Conservation (phyloP, 2,797 vertebrate genomes). For the Anas bahamensis region DNA sequence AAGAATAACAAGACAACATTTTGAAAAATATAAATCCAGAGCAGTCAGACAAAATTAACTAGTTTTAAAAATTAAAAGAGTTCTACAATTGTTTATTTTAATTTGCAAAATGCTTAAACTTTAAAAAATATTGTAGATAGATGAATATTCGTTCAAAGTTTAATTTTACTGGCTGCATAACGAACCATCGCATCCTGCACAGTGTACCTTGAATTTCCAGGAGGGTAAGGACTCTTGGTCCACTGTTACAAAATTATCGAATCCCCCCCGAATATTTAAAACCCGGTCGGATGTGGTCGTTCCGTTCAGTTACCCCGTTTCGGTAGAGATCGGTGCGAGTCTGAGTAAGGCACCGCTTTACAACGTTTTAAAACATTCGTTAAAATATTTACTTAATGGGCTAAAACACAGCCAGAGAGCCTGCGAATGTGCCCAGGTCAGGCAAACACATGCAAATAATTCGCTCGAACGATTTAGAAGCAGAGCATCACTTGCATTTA, state of each 20-base stretch:
- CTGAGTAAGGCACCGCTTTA: background rate
- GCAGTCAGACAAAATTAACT: background rate
- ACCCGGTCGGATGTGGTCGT: background rate
- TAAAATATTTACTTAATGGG: slow-evolving; percentile 41
- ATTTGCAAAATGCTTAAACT: background rate
- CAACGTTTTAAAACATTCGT: slow-evolving; percentile 10
- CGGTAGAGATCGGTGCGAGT: background rate
- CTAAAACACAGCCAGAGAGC: slow-evolving; percentile 9
- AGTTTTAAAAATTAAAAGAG: background rate
- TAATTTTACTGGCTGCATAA: background rate
- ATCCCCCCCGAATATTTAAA: background rate
- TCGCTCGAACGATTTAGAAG: background rate
- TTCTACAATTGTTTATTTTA: background rate
- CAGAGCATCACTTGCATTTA: background rate
- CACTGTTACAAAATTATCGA: background rate
- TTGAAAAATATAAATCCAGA: background rate
- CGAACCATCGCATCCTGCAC: background rate
- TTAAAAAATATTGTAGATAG: background rate
- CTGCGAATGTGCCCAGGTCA: background rate
- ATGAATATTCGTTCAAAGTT: background rate
- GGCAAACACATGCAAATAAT: background rate
- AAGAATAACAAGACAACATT: background rate
- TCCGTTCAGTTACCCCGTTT: background rate
- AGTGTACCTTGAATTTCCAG: background rate
- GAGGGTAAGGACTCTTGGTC: background rate